phyloP scores from a whole-genome alignment of 2,113 vertebrate species.

The Thunnus maccoyii region DNA sequence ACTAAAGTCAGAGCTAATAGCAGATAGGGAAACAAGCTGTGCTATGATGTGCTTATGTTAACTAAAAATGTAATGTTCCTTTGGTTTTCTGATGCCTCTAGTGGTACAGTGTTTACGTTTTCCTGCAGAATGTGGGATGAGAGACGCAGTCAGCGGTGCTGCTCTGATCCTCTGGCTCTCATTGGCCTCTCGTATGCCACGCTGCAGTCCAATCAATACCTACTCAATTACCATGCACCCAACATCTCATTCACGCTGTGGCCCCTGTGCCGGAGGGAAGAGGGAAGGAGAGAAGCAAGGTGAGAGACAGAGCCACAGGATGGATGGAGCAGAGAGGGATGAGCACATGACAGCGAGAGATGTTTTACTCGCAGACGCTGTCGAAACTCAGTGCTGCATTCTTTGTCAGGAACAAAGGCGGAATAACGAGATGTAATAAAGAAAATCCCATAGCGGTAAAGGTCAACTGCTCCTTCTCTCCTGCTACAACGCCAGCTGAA shows the following conservation, averaged over 20 bases:
- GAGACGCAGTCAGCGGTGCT: constrained; percentile 60
- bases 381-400: constrained; percentile 48
- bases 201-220: constrained; percentile 86
- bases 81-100: constrained; percentile 15
- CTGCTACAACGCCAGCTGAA: constrained; percentile 36
- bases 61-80: constrained; percentile 29
- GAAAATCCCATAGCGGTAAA: constrained; percentile 64
- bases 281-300: constrained; percentile 61
- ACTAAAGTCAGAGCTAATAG: constrained; percentile 35
- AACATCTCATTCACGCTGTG: constrained; percentile 80
- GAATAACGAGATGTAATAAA: constrained; percentile 61
- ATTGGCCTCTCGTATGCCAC: constrained; percentile 73
- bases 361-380: constrained; percentile 34
- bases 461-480: constrained; percentile 60
- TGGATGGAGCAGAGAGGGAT: constrained; percentile 45
- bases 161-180: constrained; percentile 67
- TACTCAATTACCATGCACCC: constrained; percentile 82
- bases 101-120: constrained; percentile 51
- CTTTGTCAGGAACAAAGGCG: constrained; percentile 52
- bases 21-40: constrained; percentile 15
- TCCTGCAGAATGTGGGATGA: constrained; percentile 66
- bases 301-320: constrained; percentile 57
- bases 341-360: constrained; percentile 49
- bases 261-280: constrained; percentile 56
- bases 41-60: constrained; percentile 28